Evolutionary conservation across 2,888 invertebrate species (phyloP).

Genomic region (Drosophila incognita): DNA sequence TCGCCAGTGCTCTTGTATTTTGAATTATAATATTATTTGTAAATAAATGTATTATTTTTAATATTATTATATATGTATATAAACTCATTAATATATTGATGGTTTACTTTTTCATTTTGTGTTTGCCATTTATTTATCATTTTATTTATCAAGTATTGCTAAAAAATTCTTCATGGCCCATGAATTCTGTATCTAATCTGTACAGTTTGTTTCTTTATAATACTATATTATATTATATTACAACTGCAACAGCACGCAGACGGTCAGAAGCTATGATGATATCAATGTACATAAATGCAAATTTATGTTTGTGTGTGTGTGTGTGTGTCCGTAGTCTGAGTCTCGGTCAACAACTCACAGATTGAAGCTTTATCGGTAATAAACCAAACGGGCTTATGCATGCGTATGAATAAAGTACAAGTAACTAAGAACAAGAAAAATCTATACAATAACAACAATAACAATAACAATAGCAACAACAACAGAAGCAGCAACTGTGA

Average conservation of each 20-base stretch:
- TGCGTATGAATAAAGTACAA: constrained; percentile 58
- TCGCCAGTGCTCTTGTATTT: background rate
- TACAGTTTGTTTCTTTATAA: background rate
- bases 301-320: constrained; percentile 4
- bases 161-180: background rate
- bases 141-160: background rate
- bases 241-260: background rate
- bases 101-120: too few species aligned
- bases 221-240: background rate
- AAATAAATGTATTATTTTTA: too few species aligned
- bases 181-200: background rate
- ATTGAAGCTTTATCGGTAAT: constrained; percentile 58
- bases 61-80: too few species aligned
- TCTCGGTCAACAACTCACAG: constrained; percentile 27
- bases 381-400: constrained; percentile 52
- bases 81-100: too few species aligned
- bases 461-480: constrained; percentile 7
- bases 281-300: constrained; percentile 4
- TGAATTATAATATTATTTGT: too few species aligned
- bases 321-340: constrained; percentile 14
- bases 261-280: constrained; percentile 17
- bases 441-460: constrained; percentile 53
- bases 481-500: constrained; percentile 42
- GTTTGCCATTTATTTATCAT: background rate
- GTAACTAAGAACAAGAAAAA: constrained; percentile 44